A percentile compares a stretch with the other conserved stretches of the same genome.
These are phyloP conservation scores for Papilio polyxenes DNA, from an alignment of 1,140 invertebrate species.

Conservation along the genomic window DNA sequence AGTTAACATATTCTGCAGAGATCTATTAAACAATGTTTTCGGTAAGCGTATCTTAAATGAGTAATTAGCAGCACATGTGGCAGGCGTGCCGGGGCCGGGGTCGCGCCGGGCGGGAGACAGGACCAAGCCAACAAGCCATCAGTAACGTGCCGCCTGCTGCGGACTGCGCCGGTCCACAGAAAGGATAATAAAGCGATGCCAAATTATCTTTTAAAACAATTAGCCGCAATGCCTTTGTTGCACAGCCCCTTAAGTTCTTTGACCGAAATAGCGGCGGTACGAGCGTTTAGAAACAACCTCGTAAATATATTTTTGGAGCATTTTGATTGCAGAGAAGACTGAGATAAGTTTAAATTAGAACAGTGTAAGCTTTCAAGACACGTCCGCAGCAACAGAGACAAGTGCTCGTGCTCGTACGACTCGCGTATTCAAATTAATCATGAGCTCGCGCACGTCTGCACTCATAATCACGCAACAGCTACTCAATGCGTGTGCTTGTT, in stretches of 20 bases:
- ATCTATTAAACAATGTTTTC: constrained; percentile 53
- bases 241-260: not conserved
- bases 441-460: not conserved
- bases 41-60: constrained; percentile 62
- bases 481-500: not conserved
- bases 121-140: constrained; percentile 52
- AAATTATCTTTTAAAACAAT: constrained; percentile 76
- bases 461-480: constrained; percentile 5
- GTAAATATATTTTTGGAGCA: constrained; percentile 6
- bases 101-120: constrained; percentile 33
- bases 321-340: constrained; percentile 10
- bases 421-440: constrained; percentile 24
- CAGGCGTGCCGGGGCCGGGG: constrained; percentile 47
- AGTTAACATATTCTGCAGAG: constrained; percentile 33
- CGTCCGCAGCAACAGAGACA: not conserved
- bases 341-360: constrained; percentile 34
- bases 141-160: constrained; percentile 61
- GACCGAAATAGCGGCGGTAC: not conserved
- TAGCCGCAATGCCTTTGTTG: constrained; percentile 43
- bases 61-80: constrained; percentile 74
- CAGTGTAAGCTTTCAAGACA: constrained; percentile 23
- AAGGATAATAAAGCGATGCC: constrained; percentile 64
- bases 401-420: not conserved
- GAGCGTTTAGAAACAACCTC: not conserved
- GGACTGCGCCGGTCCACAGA: constrained; percentile 53